A percentile compares a stretch with the other conserved stretches of the same genome.
Conservation (phyloP, 2,113 vertebrate genomes). For the Cettia cetti region DNA sequence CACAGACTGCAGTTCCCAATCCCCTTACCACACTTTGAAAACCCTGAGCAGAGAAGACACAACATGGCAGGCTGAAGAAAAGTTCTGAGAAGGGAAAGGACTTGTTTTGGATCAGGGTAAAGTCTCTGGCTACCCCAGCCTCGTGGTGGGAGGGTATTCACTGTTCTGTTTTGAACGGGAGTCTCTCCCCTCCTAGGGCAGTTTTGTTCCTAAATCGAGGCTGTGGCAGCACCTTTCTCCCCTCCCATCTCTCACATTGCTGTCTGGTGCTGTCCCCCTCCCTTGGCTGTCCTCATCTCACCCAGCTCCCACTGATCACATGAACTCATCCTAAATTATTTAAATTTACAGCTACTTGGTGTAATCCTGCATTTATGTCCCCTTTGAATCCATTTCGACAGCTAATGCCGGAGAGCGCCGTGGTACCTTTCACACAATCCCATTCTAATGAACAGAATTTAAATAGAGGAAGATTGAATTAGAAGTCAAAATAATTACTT, state of each 20-base stretch:
- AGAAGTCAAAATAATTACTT: conserved; percentile 39
- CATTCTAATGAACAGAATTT: not conserved
- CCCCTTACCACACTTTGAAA: not conserved
- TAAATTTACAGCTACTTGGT: not conserved
- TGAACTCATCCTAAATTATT: not conserved
- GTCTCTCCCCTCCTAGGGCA: not conserved
- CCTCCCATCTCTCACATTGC: rapidly evolving
- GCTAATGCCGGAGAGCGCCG: not conserved
- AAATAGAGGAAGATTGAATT: not conserved
- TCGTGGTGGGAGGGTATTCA: not conserved
- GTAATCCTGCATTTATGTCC: conserved; percentile 3
- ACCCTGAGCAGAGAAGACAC: not conserved
- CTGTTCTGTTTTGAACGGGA: not conserved
- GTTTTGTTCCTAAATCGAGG: not conserved
- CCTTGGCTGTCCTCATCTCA: not conserved
- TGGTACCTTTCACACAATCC: not conserved
- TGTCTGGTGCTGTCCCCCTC: not conserved
- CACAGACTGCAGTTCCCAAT: not conserved
- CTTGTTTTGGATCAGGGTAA: not conserved
- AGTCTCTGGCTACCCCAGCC: not conserved
- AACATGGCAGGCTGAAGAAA: not conserved
- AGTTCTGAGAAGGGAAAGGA: not conserved
- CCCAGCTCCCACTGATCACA: not conserved
- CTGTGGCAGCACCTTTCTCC: not conserved
- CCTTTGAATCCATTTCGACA: not conserved